Percentiles rank a stretch among this genome's conserved stretches.
These are phyloP conservation scores for Hemibagrus wyckioides DNA, from an alignment of 2,113 vertebrate genomes.

Conservation along the genomic window DNA sequence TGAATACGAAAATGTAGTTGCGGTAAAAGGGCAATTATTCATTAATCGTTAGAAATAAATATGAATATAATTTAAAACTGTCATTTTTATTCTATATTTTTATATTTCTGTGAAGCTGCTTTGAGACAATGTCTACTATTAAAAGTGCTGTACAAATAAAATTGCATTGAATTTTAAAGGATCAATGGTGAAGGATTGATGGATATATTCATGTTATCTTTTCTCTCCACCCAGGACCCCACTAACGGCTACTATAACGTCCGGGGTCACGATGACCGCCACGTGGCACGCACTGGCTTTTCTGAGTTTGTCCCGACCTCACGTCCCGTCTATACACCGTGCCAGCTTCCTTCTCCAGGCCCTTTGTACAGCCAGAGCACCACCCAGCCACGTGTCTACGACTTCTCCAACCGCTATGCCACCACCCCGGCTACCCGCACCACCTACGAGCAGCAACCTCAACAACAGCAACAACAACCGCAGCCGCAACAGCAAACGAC, in stretches of 20 bases:
- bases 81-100: too few species aligned
- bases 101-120: too few species aligned
- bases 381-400: conserved; percentile 77
- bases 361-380: conserved; percentile 72
- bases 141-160: too few species aligned
- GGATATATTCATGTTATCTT: background rate
- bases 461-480: conserved; percentile 71
- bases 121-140: too few species aligned
- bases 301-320: conserved; percentile 78
- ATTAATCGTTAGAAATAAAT: too few species aligned
- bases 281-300: conserved; percentile 74
- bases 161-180: too few species aligned
- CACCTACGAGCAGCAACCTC: conserved; percentile 77
- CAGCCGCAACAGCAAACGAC: conserved; percentile 62
- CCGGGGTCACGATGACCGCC: conserved; percentile 80
- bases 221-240: conserved; percentile 74
- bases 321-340: conserved; percentile 76
- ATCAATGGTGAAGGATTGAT: too few species aligned
- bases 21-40: too few species aligned
- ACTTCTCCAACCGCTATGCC: conserved; percentile 78
- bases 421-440: conserved; percentile 71
- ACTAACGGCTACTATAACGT: conserved; percentile 93
- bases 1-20: too few species aligned
- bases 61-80: too few species aligned
- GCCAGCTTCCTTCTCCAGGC: conserved; percentile 73